phyloP scores from a whole-genome alignment of 1,140 invertebrate species.

The Pentalonia nigronervosa region DNA sequence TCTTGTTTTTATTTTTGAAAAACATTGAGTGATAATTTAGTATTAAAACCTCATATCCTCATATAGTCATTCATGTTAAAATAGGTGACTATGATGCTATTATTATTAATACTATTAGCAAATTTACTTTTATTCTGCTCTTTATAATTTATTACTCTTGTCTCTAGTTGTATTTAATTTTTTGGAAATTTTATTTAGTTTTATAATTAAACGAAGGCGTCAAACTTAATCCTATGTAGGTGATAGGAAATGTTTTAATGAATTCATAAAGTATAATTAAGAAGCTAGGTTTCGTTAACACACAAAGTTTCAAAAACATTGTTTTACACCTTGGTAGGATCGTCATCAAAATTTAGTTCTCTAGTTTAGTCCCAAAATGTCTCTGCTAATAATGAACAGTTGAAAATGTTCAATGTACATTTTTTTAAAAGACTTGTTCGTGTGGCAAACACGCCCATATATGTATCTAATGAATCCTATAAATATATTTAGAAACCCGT shows the following conservation, averaged over 20 bases:
- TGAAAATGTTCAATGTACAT: neutral
- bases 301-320: neutral
- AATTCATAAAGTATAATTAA: too few relatives aligned
- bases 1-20: neutral
- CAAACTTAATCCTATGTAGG: neutral
- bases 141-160: too few relatives aligned
- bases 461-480: neutral
- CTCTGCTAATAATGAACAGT: neutral
- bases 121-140: too few relatives aligned
- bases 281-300: neutral
- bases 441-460: neutral
- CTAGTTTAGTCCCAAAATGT: neutral
- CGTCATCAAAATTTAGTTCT: neutral
- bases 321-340: neutral
- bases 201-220: neutral
- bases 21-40: neutral
- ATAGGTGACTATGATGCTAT: neutral
- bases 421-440: neutral
- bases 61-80: neutral
- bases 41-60: neutral
- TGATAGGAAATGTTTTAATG: neutral
- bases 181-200: neutral
- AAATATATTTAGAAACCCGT: neutral
- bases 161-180: neutral
- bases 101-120: neutral